Conservation (phyloP, 2,113 vertebrate genomes). For the Girardinichthys multiradiatus region DNA sequence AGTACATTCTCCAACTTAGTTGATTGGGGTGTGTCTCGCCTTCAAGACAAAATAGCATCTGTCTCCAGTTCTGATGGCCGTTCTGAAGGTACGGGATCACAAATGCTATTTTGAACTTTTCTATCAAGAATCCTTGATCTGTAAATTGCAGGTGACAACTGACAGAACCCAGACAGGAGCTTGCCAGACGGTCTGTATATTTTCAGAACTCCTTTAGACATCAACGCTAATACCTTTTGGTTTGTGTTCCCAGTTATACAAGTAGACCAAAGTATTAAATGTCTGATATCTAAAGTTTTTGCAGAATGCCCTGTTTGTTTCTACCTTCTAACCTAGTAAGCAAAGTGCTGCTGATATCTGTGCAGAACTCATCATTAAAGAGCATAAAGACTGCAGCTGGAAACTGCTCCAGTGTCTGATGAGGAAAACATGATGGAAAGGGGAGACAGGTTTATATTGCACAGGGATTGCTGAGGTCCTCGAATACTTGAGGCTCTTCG, state of each 20-base stretch:
- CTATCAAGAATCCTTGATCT: neutral
- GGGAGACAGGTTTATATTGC: slow-evolving; percentile 42
- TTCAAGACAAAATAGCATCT: neutral
- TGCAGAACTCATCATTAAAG: neutral
- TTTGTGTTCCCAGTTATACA: neutral
- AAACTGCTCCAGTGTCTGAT: slow-evolving; percentile 34
- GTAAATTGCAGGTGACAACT: neutral
- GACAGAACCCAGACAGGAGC: no score
- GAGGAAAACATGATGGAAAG: neutral
- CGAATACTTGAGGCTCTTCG: slow-evolving; percentile 80
- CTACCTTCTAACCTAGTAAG: neutral
- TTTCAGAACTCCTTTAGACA: no score
- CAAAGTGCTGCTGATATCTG: neutral
- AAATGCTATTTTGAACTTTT: neutral
- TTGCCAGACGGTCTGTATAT: no score
- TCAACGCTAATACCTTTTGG: no score
- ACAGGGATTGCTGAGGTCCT: slow-evolving; percentile 59
- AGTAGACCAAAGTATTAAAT: neutral
- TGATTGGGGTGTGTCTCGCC: neutral
- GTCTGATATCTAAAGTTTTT: neutral
- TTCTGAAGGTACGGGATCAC: neutral
- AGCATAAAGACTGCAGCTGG: neutral
- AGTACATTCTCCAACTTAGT: no score
- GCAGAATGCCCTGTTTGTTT: neutral
- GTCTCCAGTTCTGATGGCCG: neutral